Evolutionary conservation across 2,113 vertebrate genomes (phyloP), one percentile per base, ranked within the genome.

Genomic region (Pongo abelii): DNA sequence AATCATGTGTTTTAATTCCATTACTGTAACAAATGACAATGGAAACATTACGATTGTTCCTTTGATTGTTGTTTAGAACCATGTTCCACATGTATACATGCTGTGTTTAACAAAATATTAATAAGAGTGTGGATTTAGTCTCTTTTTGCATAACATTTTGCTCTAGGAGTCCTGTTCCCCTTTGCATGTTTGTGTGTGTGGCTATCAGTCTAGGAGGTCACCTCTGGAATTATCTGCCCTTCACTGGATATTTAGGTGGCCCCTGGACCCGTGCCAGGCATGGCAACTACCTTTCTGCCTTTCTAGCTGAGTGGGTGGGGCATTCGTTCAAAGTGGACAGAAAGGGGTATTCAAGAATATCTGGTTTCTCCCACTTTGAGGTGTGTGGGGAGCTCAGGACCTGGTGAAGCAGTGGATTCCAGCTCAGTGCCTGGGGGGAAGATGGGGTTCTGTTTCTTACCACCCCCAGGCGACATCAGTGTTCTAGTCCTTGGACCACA

Each of bases 381-480:
- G 25, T 30, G 16, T 18, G 43, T 48, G 43, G 10, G n/a, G 20
- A 20, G 30, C n/a, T 7, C 3, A 14, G 72, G n/a, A 16, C 13
- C 86, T 32, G 2, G 32, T 11, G 38, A 4, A 30, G 1, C 6
- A 2, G 13, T 1, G 0, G 35, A 25, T 40, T 40, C 83, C 1
- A 11, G 46, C 2, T 35, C 59, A 14, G 7, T 0, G 32, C 25
- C 20, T 35, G 2, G 84, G 32, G 32, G 40, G 14, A 14, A 11
- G 64, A 52, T 2, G 64, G 13, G 43, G 4, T 11, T 38, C 48
- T 40, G 3, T 67, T 48, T 14, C 18, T 8, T 4, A 30, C 16
- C 5, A 17, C 38, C n/a, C 8, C 61, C 2, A 1, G 5, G 23
- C 1, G 35, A 16, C 0, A 0, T 16, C 3, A 0, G 1, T 22